phyloP scores from a whole-genome alignment of 2,797 vertebrate genomes.

The Rhabdophis nuchalis region DNA sequence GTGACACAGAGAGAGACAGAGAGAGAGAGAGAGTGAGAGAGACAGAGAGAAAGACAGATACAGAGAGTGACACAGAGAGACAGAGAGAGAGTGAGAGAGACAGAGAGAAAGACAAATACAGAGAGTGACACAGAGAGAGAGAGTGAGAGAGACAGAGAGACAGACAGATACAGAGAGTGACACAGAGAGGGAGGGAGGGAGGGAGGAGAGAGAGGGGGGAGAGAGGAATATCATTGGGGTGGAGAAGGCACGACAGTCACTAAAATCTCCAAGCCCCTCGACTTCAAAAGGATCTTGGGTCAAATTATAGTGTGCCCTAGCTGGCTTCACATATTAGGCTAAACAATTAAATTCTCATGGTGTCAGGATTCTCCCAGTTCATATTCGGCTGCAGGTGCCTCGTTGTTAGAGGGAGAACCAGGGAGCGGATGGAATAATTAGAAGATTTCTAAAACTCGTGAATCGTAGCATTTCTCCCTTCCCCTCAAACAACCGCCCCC shows the following conservation, averaged over 20 bases:
- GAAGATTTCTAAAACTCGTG: not conserved
- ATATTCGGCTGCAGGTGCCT: not conserved
- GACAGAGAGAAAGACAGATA: no score
- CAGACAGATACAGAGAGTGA: no score
- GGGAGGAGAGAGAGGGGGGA: not conserved
- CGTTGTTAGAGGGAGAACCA: not conserved
- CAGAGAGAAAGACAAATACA: no score
- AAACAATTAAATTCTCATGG: not conserved
- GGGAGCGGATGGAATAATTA: not conserved
- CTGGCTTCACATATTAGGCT: not conserved
- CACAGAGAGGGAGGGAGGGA: no score
- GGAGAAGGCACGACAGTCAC: not conserved
- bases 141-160: no score
- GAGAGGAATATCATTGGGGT: not conserved
- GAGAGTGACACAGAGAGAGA: no score
- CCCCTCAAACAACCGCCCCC: no score
- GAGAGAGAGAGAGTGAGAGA: no score
- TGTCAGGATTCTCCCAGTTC: not conserved
- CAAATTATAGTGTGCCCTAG: not conserved
- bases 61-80: no score
- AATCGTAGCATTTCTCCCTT: not conserved
- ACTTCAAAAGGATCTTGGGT: no score
- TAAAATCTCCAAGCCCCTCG: not conserved
- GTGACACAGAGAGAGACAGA: no score
- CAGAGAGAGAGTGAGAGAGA: no score